Base-by-base conservation (phyloP, 2,888 invertebrate genomes). In the Aphidoletes aphidimyza region DNA sequence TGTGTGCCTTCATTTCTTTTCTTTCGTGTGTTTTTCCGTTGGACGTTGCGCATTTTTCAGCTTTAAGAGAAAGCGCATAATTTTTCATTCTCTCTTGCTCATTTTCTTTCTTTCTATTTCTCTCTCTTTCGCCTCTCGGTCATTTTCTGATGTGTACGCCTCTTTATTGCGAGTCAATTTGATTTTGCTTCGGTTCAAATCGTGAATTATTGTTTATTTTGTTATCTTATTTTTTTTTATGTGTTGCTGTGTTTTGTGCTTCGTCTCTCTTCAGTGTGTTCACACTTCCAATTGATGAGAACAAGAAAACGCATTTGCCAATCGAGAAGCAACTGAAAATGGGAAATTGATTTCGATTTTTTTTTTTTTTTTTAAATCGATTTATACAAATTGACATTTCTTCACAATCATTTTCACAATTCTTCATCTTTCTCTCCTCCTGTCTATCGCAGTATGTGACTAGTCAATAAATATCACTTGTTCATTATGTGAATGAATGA, bases 151-250 rank as follows among this genome's bases (percentile, higher is more conserved):
- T 42, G 42, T 42, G 6, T 42, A 42, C n/a, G n/a, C n/a, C n/a
- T n/a, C n/a, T 42, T 42, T 42, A 6, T 9, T 42, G 42, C 14
- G 14, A 42, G 42, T 9, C 8, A 42, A 14, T 42, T 42, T 14
- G 42, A 42, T 42, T 42, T 42, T 42, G 69, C 69, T 69, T 69
- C 30, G 69, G 69, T 69, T 69, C 69, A 69, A 69, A 69, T 69
- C 69, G 69, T 69, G 69, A 69, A 69, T 69, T 69, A 69, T 69
- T 69, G 69, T 69, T 69, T 69, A 69, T 69, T 69, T 69, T 69
- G 19, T 34, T 69, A n/a, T n/a, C n/a, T n/a, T n/a, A n/a, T n/a
- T n/a, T n/a, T n/a, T n/a, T n/a, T n/a, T n/a, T n/a, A n/a, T n/a
- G n/a, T n/a, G n/a, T n/a, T n/a, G n/a, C n/a, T n/a, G n/a, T n/a